Base-by-base conservation (phyloP, 2,797 vertebrate genomes). In the Sorex maritimensis region DNA sequence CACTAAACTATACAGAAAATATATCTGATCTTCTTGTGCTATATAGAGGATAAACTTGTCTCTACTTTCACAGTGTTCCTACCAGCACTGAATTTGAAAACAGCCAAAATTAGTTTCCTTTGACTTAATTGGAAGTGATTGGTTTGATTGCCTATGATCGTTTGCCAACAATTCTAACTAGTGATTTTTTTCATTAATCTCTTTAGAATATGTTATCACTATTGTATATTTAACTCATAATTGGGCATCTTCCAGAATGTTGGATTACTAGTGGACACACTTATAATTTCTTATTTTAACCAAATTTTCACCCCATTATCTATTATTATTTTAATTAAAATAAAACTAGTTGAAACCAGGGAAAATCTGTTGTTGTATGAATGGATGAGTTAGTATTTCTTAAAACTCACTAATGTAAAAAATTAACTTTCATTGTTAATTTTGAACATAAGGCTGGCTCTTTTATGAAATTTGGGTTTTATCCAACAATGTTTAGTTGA, bases 221-320 rank as follows among this genome's bases (percentile, higher is more conserved):
- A 68, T 68, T 7, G 46, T 52, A 6, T 44, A 84, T 72, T 93
- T 81, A 85, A 63, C 44, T 71, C 86, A 71, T 86, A 89, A 93
- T n/a, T 80, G 63, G 28, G 10, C 81, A 88, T 71, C 49, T 88
- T 93, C 6, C 83, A 91, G 65, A 21, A 84, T 44, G 28, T 94
- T 41, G 26, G n/a, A 13, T 93, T 34, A 3, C 63, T 84, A 81
- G 72, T 92, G 38, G 4, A 67, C 91, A 68, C 72, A 87, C 52
- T 91, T 93, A 24, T 84, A 71, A 93, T 72, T 75, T 79, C 23
- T 82, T 83, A 65, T 74, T 94, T 88, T 82, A 74, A 69, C 19
- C 15, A 21, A 28, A 91, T 68, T 86, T 65, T 86, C 69, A 74
- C 93, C 86, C 93, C 49, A 49, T 52, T 3, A 65, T 92, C 26